Percentiles rank a stretch among this genome's conserved stretches.
Evolutionary conservation across 2,888 invertebrate species (phyloP).

Genomic region (Ptychoptera albimana): DNA sequence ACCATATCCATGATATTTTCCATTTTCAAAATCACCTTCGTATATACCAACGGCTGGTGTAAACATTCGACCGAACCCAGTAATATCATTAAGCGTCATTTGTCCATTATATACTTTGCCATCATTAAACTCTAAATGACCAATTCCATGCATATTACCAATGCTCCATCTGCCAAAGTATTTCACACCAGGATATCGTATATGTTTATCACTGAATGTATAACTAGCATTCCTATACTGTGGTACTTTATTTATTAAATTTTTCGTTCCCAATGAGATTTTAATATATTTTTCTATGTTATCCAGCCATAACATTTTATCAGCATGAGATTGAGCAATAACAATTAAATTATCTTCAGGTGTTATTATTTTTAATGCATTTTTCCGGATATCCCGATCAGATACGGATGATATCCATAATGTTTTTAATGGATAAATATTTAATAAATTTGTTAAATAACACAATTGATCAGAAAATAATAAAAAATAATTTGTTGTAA

Average conservation of each 20-base stretch:
- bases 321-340: slow-evolving; percentile 41
- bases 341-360: slow-evolving; percentile 65
- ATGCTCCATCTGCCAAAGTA: slow-evolving; percentile 64
- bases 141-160: slow-evolving; percentile 69
- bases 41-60: slow-evolving; percentile 41
- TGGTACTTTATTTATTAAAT: slow-evolving; percentile 45
- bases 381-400: slow-evolving; percentile 45
- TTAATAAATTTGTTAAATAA: slow-evolving; percentile 51
- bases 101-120: slow-evolving; percentile 68
- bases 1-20: slow-evolving; percentile 68
- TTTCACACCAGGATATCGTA: slow-evolving; percentile 57
- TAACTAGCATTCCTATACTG: slow-evolving; percentile 54
- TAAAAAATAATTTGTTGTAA: slow-evolving; percentile 66
- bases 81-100: slow-evolving; percentile 41
- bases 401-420: slow-evolving; percentile 64
- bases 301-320: slow-evolving; percentile 67
- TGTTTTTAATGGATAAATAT: slow-evolving; percentile 52
- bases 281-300: slow-evolving; percentile 59
- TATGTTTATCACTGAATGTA: slow-evolving; percentile 49
- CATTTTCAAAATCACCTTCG: slow-evolving; percentile 51
- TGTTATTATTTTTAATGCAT: slow-evolving; percentile 50
- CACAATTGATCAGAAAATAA: slow-evolving; percentile 68
- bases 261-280: slow-evolving; percentile 43
- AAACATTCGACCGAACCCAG: slow-evolving; percentile 28
- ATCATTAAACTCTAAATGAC: slow-evolving; percentile 68